Evolutionary conservation across 2,113 vertebrate genomes (phyloP).

Genomic region (Smithornis capensis): DNA sequence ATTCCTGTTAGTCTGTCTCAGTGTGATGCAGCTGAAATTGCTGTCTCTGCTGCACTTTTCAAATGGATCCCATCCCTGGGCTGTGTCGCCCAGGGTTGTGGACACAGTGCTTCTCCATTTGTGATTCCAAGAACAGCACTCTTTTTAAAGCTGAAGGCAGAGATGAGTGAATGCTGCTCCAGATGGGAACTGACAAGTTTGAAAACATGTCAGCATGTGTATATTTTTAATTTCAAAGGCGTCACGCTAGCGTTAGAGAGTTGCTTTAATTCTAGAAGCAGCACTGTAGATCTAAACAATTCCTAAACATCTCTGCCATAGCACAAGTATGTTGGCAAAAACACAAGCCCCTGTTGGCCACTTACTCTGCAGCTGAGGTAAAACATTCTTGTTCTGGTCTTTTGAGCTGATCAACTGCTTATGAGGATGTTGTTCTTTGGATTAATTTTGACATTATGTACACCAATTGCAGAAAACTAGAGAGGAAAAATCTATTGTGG

Average conservation of each 20-base stretch:
- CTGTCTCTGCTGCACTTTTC: neutral
- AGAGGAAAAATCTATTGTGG: neutral
- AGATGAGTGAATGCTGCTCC: conserved; percentile 25
- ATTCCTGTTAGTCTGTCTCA: neutral
- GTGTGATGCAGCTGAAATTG: neutral
- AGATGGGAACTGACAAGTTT: conserved; percentile 61
- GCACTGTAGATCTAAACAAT: neutral
- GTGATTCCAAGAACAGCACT: neutral
- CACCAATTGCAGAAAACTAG: neutral
- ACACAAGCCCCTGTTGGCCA: neutral
- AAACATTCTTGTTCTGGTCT: neutral
- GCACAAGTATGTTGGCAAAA: neutral
- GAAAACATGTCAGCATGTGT: conserved; percentile 64
- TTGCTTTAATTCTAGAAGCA: conserved; percentile 11
- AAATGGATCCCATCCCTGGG: neutral
- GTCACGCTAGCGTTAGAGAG: neutral
- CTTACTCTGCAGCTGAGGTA: neutral
- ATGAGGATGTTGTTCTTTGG: neutral
- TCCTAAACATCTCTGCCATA: neutral
- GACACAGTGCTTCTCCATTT: neutral
- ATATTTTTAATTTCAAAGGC: conserved; percentile 63
- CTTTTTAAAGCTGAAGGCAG: conserved; percentile 21
- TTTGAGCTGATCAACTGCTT: neutral
- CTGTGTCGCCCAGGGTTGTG: neutral
- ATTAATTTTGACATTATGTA: neutral